Evolutionary conservation across 2,888 invertebrate species (phyloP), one percentile per base, ranked within the genome.

Genomic region (Parochlus steinenii): DNA sequence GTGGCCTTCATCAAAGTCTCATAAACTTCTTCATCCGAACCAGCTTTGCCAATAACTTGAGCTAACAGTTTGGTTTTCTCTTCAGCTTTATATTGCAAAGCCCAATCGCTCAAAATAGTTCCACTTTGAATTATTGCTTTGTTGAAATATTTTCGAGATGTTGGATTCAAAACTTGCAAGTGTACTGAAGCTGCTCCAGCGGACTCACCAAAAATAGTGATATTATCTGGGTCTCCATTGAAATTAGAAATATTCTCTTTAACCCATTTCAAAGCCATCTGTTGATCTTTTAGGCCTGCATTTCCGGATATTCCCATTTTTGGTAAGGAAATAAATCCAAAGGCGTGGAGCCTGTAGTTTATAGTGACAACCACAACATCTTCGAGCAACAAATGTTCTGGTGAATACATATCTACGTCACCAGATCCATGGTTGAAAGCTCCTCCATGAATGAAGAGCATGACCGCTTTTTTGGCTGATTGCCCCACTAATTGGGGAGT

Each of bases 241-340:
- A 63, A 51, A 52, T 58, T 46, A 44, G 47, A 35, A 52, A 65
- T 46, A 54, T 64, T 45, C 1, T 62, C 63, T 2, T 60, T 42
- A 50, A 58, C 32, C 44, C 62, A 55, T 42, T 62, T 57, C 44
- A 66, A 53, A 7, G 67, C 69, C 16, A 64, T 16, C 15, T 36
- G 36, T 43, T 58, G 58, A 46, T 58, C 58, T 38, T 56, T 56
- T 1, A 58, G 41, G 0, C 55, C 58, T 2, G 52, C 52, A 44
- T 58, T 58, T 3, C 58, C 58, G 16, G 46, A 42, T 17, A 58
- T 48, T 4, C 49, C 50, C n/a, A 47, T 54, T 31, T 50, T 49
- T 3, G 57, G 55, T 6, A 56, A 34, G 27, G 48, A 46, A 0
- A 58, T 45, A 28, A 58, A 58, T 1, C 58, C 58, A 30, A 56